Conservation (phyloP, 2,888 invertebrate genomes). For the Sphaerophoria taeniata region DNA sequence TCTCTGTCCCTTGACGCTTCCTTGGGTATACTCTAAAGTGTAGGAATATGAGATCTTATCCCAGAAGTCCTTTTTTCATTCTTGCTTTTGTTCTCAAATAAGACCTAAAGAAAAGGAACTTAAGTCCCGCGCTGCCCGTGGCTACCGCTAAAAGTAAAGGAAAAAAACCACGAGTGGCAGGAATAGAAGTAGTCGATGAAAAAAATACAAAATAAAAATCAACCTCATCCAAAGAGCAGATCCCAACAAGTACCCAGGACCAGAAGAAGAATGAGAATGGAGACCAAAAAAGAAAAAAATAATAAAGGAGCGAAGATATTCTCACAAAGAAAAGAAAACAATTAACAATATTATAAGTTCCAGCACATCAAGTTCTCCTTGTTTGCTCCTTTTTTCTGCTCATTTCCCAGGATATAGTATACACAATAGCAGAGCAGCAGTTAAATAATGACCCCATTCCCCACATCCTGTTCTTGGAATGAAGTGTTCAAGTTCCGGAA, state of each 20-base stretch:
- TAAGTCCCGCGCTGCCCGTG: slow-evolving; percentile 26
- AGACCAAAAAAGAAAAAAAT: slow-evolving; percentile 15
- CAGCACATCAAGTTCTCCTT: slow-evolving; percentile 64
- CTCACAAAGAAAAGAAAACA: slow-evolving; percentile 61
- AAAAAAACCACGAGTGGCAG: slow-evolving; percentile 38
- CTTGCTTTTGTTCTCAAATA: slow-evolving; percentile 1
- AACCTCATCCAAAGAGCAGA: slow-evolving; percentile 30
- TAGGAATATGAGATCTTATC: slow-evolving; percentile 26
- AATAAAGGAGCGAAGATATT: neutral
- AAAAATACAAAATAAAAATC: slow-evolving; percentile 7
- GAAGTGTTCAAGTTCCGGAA: slow-evolving; percentile 60
- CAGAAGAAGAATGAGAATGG: slow-evolving; percentile 5
- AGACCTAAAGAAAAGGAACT: slow-evolving; percentile 54
- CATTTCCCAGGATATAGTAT: slow-evolving; percentile 11
- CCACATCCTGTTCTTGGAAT: slow-evolving; percentile 1
- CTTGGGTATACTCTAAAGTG: neutral
- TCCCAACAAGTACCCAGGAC: slow-evolving; percentile 16
- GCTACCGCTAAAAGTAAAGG: slow-evolving; percentile 27
- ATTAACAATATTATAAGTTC: slow-evolving; percentile 73
- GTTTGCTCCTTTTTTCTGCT: slow-evolving; percentile 49
- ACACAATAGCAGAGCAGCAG: slow-evolving; percentile 7
- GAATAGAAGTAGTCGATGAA: slow-evolving; percentile 3
- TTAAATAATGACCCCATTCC: slow-evolving; percentile 8
- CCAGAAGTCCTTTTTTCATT: slow-evolving; percentile 31
- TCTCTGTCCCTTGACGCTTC: neutral